Percentiles rank a stretch among this genome's conserved stretches.
These are phyloP conservation scores for Neogobius melanostomus DNA, from an alignment of 2,113 vertebrate genomes.

Conservation along the genomic window DNA sequence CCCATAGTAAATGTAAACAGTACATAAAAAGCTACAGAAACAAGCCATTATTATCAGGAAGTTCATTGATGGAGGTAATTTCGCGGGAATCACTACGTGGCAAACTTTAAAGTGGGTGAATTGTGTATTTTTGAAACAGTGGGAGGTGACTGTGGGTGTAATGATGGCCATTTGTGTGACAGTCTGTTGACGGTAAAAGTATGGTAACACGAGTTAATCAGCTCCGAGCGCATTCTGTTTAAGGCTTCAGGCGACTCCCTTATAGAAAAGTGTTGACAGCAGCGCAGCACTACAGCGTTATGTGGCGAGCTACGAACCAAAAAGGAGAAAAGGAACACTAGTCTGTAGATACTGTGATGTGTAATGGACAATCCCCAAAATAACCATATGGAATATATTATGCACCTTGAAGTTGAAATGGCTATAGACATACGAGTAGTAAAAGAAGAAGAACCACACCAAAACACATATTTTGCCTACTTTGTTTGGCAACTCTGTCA, in stretches of 20 bases:
- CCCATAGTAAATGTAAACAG: not conserved
- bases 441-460: no score
- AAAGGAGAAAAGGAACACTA: conserved; percentile 4
- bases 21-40: not conserved
- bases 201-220: conserved; percentile 31
- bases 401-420: no score
- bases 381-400: no score
- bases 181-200: conserved; percentile 20
- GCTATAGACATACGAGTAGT: no score
- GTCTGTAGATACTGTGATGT: not conserved
- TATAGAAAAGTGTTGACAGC: conserved; percentile 63
- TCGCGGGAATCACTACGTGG: not conserved
- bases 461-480: no score
- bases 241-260: conserved; percentile 28
- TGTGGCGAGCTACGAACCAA: not conserved
- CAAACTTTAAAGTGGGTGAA: not conserved
- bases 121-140: conserved; percentile 3
- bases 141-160: not conserved
- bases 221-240: conserved; percentile 19
- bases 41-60: not conserved
- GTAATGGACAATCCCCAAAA: no score
- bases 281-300: conserved; percentile 13
- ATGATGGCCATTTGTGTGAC: conserved; percentile 6
- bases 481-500: no score
- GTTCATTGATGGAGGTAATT: not conserved